Conservation (phyloP, 1,140 invertebrate genomes). For the Drosophila tsacasi region DNA sequence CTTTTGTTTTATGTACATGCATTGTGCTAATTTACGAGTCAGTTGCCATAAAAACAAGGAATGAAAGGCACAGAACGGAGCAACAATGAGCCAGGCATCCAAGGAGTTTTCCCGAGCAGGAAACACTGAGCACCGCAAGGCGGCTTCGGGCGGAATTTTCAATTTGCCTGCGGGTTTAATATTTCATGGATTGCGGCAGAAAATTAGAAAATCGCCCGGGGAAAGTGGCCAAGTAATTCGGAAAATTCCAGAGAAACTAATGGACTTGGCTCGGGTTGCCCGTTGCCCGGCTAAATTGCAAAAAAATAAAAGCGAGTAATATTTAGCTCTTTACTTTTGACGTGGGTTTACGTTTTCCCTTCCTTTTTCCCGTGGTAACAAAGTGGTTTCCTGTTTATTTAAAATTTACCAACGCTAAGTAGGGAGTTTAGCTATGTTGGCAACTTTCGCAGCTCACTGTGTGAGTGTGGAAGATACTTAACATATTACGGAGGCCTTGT, state of each 20-base stretch:
- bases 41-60: conserved; percentile 31
- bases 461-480: conserved; percentile 56
- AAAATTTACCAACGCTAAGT: conserved; percentile 19
- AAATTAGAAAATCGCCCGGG: conserved; percentile 22
- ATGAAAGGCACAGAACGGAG: conserved; percentile 33
- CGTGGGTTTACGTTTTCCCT: neutral
- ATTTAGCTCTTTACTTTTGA: conserved; percentile 1
- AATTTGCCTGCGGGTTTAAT: conserved; percentile 41
- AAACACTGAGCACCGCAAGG: conserved; percentile 30
- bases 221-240: conserved; percentile 19
- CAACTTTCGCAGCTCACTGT: conserved; percentile 32
- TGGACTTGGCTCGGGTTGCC: conserved; percentile 9
- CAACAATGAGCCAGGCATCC: conserved; percentile 20
- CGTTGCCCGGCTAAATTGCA: neutral
- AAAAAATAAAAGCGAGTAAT: neutral
- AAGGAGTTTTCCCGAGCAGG: neutral
- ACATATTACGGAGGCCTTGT: conserved; percentile 52
- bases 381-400: conserved; percentile 11
- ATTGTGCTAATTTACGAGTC: conserved; percentile 71
- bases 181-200: conserved; percentile 38
- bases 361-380: neutral
- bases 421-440: conserved; percentile 6
- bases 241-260: conserved; percentile 29
- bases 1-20: conserved; percentile 59
- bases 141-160: conserved; percentile 22